Evolutionary conservation across 2,113 vertebrate genomes (phyloP).

Genomic region (Haplochromis burtoni): DNA sequence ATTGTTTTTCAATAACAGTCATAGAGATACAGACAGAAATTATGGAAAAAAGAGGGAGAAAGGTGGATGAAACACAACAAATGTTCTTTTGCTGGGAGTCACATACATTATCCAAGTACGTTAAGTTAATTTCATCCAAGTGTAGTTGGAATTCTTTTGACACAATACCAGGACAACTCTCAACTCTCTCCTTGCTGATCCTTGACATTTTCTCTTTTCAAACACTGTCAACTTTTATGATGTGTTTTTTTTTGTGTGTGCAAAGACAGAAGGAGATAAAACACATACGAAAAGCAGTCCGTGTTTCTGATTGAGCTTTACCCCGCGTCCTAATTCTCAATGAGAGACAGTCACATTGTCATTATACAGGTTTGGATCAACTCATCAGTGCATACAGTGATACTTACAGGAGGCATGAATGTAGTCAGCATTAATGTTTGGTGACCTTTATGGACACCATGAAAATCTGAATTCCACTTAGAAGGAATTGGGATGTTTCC

Average conservation of each 20-base stretch:
- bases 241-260: background rate
- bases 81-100: background rate
- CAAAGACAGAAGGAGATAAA: background rate
- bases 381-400: background rate
- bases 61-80: background rate
- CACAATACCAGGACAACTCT: background rate
- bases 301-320: background rate
- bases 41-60: background rate
- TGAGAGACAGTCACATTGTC: background rate
- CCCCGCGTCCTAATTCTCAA: background rate
- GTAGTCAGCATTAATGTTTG: background rate
- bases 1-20: background rate
- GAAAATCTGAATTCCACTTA: background rate
- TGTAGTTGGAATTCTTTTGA: background rate
- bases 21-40: background rate
- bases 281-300: background rate
- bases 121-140: background rate
- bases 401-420: background rate
- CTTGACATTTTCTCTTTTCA: background rate
- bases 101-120: background rate
- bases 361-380: background rate
- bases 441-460: background rate
- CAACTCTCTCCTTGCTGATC: background rate
- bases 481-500: background rate
- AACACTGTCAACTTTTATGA: background rate